Conservation (phyloP, 2,888 invertebrate genomes). For the Chorisops tibialis region DNA sequence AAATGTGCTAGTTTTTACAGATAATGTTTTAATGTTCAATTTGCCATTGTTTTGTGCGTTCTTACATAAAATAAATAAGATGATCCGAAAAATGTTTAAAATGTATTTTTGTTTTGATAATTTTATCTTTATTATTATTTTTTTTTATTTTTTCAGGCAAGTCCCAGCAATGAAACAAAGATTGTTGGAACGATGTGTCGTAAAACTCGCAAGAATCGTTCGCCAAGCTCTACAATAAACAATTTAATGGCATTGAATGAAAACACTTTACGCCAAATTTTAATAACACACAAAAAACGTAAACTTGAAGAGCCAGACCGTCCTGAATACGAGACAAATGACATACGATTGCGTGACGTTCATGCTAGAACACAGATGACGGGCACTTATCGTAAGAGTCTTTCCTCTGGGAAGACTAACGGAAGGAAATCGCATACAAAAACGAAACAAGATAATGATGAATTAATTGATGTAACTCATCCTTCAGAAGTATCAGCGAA, state of each 20-base stretch:
- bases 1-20: too few species aligned
- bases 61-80: too few species aligned
- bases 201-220: not conserved
- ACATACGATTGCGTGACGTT: conserved; percentile 68
- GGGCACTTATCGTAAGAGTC: conserved; percentile 43
- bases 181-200: conserved; percentile 52
- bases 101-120: too few species aligned
- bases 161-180: conserved; percentile 46
- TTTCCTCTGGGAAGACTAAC: conserved; percentile 27
- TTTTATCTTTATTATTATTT: too few species aligned
- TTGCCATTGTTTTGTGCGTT: too few species aligned
- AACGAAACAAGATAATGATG: conserved; percentile 20
- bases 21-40: too few species aligned
- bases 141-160: conserved; percentile 33
- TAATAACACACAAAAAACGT: conserved; percentile 68
- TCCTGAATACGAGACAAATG: conserved; percentile 72
- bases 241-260: conserved; percentile 36
- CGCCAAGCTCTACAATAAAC: not conserved
- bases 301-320: conserved; percentile 68
- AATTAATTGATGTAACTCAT: not conserved
- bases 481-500: conserved; percentile 5
- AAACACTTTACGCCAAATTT: conserved; percentile 58
- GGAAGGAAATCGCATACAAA: not conserved
- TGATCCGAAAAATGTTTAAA: too few species aligned
- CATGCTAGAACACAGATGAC: conserved; percentile 49